phyloP scores from a whole-genome alignment of 2,888 invertebrate species.

The Brenthis daphne region DNA sequence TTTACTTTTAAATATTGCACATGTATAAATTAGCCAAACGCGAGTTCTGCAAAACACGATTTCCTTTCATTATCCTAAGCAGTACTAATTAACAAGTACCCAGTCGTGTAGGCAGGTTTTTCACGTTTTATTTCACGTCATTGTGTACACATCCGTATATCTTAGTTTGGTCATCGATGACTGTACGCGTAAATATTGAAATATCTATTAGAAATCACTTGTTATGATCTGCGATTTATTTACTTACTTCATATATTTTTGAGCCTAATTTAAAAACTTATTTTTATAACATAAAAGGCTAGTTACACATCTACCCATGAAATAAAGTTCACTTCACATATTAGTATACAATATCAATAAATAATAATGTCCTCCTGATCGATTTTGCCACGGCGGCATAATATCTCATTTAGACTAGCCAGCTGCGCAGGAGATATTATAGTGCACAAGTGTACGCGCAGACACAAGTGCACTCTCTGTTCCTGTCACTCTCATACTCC shows the following conservation, averaged over 20 bases:
- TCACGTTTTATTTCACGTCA: conserved; percentile 25
- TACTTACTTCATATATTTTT: not conserved
- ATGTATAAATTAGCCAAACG: conserved; percentile 14
- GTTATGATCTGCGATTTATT: conserved; percentile 2
- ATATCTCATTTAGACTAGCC: too few relatives aligned
- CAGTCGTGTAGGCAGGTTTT: conserved; percentile 18
- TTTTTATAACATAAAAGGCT: too few relatives aligned
- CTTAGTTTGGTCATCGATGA: conserved; percentile 23
- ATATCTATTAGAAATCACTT: conserved; percentile 23
- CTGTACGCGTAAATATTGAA: conserved; percentile 16
- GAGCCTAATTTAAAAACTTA: too few relatives aligned
- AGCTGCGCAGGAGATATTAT: too few relatives aligned
- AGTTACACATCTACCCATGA: too few relatives aligned
- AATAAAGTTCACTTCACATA: too few relatives aligned
- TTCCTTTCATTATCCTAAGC: conserved; percentile 27
- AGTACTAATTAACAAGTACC: conserved; percentile 16
- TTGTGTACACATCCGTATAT: conserved; percentile 27
- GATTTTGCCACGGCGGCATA: too few relatives aligned
- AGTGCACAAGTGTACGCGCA: too few relatives aligned
- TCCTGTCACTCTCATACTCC: too few relatives aligned
- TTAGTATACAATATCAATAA: too few relatives aligned
- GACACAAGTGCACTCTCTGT: too few relatives aligned
- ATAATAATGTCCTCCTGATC: too few relatives aligned
- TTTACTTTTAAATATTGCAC: not conserved
- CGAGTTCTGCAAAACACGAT: conserved; percentile 22